Evolutionary conservation across 2,113 vertebrate genomes (phyloP).

Genomic region (Triplophysa tibetana): DNA sequence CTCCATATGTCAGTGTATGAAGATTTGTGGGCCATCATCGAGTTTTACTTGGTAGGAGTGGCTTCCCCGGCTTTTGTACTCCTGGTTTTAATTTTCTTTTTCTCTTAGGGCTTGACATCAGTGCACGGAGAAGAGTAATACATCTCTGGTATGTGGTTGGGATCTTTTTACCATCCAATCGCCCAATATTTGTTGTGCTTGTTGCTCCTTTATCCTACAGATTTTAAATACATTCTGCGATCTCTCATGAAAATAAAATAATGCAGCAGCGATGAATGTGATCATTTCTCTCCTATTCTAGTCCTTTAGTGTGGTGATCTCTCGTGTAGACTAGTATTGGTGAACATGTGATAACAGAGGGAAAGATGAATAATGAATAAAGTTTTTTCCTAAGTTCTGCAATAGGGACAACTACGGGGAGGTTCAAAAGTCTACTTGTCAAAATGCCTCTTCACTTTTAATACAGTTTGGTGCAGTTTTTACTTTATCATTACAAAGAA

Average conservation of each 20-base stretch:
- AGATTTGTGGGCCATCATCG: slow-evolving; percentile 42
- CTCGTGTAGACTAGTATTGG: slow-evolving; percentile 9
- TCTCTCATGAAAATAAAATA: slow-evolving; percentile 51
- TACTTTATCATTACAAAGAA: neutral
- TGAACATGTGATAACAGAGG: neutral
- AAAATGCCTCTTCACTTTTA: too few relatives aligned
- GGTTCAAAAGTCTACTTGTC: too few relatives aligned
- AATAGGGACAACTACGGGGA: too few relatives aligned
- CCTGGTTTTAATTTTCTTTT: slow-evolving; percentile 3
- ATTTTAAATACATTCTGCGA: slow-evolving; percentile 49
- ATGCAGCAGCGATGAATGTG: slow-evolving; percentile 48
- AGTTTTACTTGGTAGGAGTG: slow-evolving; percentile 27
- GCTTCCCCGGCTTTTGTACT: slow-evolving; percentile 1
- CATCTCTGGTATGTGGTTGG: slow-evolving; percentile 48
- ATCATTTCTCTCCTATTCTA: slow-evolving; percentile 46
- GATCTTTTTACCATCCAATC: slow-evolving; percentile 51
- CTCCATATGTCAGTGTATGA: slow-evolving; percentile 34
- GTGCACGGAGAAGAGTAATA: slow-evolving; percentile 27
- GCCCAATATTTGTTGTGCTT: slow-evolving; percentile 56
- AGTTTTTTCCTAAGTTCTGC: neutral
- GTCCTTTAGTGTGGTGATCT: slow-evolving; percentile 32
- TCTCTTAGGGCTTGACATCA: slow-evolving; percentile 27
- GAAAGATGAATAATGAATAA: neutral
- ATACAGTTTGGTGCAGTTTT: too few relatives aligned
- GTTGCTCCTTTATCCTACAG: slow-evolving; percentile 46